Percentiles rank a stretch among this genome's conserved stretches.
These are phyloP conservation scores for Acanthosepion pharaonis DNA, from an alignment of 2,888 invertebrate genomes.

Conservation along the genomic window DNA sequence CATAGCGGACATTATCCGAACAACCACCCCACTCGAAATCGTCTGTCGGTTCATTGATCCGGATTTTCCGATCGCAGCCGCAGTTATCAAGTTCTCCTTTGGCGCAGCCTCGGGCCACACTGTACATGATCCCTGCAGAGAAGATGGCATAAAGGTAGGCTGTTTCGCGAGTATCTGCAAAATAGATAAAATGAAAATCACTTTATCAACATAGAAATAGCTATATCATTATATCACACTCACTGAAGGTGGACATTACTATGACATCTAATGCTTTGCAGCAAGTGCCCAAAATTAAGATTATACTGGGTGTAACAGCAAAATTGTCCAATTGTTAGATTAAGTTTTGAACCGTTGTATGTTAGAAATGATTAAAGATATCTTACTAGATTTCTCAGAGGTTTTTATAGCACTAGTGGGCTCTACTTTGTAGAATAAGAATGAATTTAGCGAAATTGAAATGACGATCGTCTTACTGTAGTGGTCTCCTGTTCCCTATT, in stretches of 20 bases:
- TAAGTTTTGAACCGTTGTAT: not conserved
- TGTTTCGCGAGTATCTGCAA: constrained; percentile 88
- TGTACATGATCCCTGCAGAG: constrained; percentile 90
- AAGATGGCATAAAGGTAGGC: constrained; percentile 92
- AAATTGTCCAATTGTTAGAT: not conserved
- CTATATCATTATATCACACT: not conserved
- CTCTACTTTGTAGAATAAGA: too few relatives aligned
- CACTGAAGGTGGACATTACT: not conserved
- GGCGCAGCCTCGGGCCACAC: constrained; percentile 87
- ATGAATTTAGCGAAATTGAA: too few relatives aligned
- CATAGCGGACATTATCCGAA: constrained; percentile 84
- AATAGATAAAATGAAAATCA: constrained; percentile 48
- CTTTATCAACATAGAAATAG: not conserved
- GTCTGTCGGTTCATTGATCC: constrained; percentile 82
- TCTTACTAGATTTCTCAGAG: too few relatives aligned
- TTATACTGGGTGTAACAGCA: too few relatives aligned
- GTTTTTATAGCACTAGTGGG: too few relatives aligned
- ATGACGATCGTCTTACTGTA: too few relatives aligned
- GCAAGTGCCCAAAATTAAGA: too few relatives aligned
- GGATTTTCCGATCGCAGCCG: constrained; percentile 88
- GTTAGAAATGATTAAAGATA: too few relatives aligned
- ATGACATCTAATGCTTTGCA: too few relatives aligned
- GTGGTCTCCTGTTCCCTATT: too few relatives aligned
- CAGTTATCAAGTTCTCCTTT: constrained; percentile 85
- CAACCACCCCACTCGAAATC: constrained; percentile 91